Base-by-base conservation (phyloP, 2,113 vertebrate species). In the Hydropotes inermis region DNA sequence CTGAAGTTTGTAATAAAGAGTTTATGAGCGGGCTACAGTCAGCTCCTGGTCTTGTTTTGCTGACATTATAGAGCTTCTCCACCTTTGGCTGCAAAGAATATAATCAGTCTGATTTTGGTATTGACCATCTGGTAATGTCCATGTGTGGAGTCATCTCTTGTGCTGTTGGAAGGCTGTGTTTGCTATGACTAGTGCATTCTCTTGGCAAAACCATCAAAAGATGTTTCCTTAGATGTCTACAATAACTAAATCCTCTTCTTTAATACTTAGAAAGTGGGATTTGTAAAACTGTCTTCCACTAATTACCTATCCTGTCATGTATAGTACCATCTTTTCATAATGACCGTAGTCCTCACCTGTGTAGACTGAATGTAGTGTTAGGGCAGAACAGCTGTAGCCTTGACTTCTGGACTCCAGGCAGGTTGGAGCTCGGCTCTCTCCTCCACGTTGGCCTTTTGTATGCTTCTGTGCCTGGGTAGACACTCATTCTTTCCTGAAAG, bases 361-460 rank as follows among this genome's bases (percentile, higher is more conserved):
- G 19, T 74, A 19, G 10, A 45, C 19, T 84, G 7, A 78, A 61
- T 33, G 25, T 7, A 74, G 3, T 1, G n/a, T 39, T 10, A 45
- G 33, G 23, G 16, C 47, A 33, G 27, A 33, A 8, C 21, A 58
- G 19, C 8, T 86, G 6, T 60, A 5, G 36, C 4, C 23, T 5
- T 36, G 61, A 21, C 25, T 33, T 10, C 76, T 61, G 54, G 60
- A 91, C 16, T 5, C 58, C 8, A n/a, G 7, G 21, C 33, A 15
- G 1, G 13, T 4, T 3, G 17, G 7, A 39, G 3, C 2, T 50
- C 30, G 21, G 4, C 12, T 21, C 7, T 16, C 7, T 61, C 9
- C 3, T 91, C 39, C 12, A 17, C 54, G 10, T 11, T 23, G 7
- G 21, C 61, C 30, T 88, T 39, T 17, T 27, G 76, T 17, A 76